Conservation (phyloP, 2,113 vertebrate genomes). For the Bos taurus region ARS-UCD2.0 NC_037351.1:42614501-42615000, state of each 20-base stretch:
- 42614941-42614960: background rate
- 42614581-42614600: background rate
- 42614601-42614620: background rate
- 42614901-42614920: background rate
- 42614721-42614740: background rate
- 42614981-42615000: background rate
- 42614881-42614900: background rate
- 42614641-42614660: background rate
- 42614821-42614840: background rate
- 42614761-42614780: background rate
- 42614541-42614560: background rate
- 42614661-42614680: background rate
- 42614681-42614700: background rate
- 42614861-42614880: background rate
- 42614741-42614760: background rate
- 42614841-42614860: background rate
- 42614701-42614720: background rate
- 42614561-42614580: background rate
- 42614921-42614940: background rate
- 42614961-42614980: background rate
- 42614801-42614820: background rate
- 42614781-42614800: fast-evolving
- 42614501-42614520: background rate
- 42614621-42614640: background rate
- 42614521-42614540: background rate